Conservation (phyloP, 2,888 invertebrate genomes). For the Linnaemya vulpina region DNA sequence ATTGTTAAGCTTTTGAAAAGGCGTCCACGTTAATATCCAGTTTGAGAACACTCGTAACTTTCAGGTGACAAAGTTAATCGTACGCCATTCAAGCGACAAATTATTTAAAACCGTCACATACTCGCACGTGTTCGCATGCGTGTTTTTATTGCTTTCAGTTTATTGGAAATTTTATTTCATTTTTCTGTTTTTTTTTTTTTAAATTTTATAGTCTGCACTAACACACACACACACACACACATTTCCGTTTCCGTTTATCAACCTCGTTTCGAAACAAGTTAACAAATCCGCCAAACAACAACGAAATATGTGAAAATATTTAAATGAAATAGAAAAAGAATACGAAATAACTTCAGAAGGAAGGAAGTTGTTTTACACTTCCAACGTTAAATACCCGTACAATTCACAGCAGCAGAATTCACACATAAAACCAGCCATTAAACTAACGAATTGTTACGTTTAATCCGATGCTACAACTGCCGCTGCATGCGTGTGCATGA, state of each 20-base stretch:
- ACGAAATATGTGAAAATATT: not conserved
- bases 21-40: not conserved
- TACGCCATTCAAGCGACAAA: not conserved
- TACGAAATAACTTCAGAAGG: slow-evolving; percentile 26
- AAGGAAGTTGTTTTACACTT: slow-evolving; percentile 71
- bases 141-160: not conserved
- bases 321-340: not conserved
- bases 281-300: slow-evolving; percentile 22
- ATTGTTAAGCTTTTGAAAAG: too few relatives aligned
- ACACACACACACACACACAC: slow-evolving; percentile 44
- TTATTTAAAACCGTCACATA: not conserved
- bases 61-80: not conserved
- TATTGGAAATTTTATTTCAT: not conserved
- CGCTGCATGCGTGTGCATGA: not conserved
- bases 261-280: slow-evolving; percentile 45
- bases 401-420: not conserved
- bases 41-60: not conserved
- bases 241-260: slow-evolving; percentile 71
- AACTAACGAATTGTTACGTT: slow-evolving; percentile 18
- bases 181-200: too few relatives aligned
- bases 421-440: slow-evolving; percentile 33
- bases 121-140: not conserved
- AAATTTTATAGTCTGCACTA: slow-evolving; percentile 2
- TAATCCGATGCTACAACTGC: slow-evolving; percentile 6
- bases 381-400: not conserved